These are phyloP conservation scores for Zoanthus sansibaricus DNA, from an alignment of 92 coral and sea anemone genomes.

Conservation along the genomic window DNA sequence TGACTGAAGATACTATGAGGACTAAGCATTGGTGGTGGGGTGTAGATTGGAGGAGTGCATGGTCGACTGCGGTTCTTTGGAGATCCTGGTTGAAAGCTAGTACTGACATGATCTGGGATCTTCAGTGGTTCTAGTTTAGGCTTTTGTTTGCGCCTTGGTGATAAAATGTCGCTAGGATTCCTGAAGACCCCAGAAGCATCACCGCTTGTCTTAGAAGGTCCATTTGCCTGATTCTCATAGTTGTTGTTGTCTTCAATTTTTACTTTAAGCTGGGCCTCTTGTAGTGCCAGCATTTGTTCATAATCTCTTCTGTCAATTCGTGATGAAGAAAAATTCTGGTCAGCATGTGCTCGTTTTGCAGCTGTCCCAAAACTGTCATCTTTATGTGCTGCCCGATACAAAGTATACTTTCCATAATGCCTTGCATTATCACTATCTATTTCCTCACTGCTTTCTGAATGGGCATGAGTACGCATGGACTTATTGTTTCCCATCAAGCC, in stretches of 20 bases:
- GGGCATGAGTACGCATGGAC: slow-evolving; percentile 54
- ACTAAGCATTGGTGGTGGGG: slow-evolving; percentile 99
- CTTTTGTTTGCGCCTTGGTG: slow-evolving; percentile 87
- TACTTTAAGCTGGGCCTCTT: slow-evolving; percentile 12
- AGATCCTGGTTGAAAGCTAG: slow-evolving; percentile 75
- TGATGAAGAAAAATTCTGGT: slow-evolving; percentile 29
- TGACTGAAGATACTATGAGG: slow-evolving; percentile 94
- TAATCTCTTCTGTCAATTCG: slow-evolving; percentile 49
- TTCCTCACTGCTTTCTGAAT: slow-evolving; percentile 57
- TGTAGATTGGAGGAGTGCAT: slow-evolving; percentile 90
- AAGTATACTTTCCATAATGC: slow-evolving; percentile 36
- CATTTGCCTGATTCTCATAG: slow-evolving; percentile 50
- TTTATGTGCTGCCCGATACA: slow-evolving; percentile 18
- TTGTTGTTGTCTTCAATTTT: slow-evolving; percentile 41
- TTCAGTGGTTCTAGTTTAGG: slow-evolving; percentile 93
- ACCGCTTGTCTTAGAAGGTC: slow-evolving; percentile 47
- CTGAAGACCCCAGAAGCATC: slow-evolving; percentile 73
- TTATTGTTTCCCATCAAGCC: slow-evolving; percentile 80
- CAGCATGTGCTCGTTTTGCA: slow-evolving; percentile 55
- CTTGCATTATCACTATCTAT: slow-evolving; percentile 11
- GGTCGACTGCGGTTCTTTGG: slow-evolving; percentile 78
- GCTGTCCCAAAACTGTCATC: slow-evolving; percentile 46
- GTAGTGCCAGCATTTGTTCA: slow-evolving; percentile 45
- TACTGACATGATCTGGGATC: slow-evolving; percentile 86
- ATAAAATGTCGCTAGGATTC: slow-evolving; percentile 83